phyloP scores from a whole-genome alignment of 1,140 invertebrate genomes.

The Drosophila dunni region DNA sequence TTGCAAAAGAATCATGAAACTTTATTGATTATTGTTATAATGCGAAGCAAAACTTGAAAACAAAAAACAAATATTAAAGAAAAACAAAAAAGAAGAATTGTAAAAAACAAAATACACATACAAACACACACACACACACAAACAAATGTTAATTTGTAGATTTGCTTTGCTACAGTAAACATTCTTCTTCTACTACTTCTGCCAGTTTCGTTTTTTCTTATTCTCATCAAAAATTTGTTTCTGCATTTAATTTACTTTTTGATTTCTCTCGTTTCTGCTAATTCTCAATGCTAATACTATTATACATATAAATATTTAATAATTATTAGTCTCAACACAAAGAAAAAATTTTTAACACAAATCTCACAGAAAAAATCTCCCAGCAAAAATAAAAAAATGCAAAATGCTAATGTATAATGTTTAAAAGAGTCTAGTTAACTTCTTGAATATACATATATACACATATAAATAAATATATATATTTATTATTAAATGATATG shows the following conservation, averaged over 20 bases:
- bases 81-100: conserved; percentile 37
- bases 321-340: conserved; percentile 38
- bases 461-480: conserved; percentile 23
- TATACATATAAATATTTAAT: conserved; percentile 29
- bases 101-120: conserved; percentile 17
- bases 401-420: conserved; percentile 51
- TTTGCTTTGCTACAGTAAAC: conserved; percentile 27
- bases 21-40: conserved; percentile 83
- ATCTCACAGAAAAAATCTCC: conserved; percentile 38
- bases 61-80: conserved; percentile 25
- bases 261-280: conserved; percentile 23
- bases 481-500: conserved; percentile 28
- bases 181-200: conserved; percentile 15
- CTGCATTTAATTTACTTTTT: conserved; percentile 69
- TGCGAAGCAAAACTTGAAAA: conserved; percentile 73
- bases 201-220: not conserved
- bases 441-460: conserved; percentile 63
- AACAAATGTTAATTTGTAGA: conserved; percentile 33
- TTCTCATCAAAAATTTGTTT: conserved; percentile 32
- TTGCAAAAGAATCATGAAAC: conserved; percentile 77
- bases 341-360: conserved; percentile 29
- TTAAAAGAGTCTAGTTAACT: conserved; percentile 69
- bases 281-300: conserved; percentile 48
- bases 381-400: conserved; percentile 37
- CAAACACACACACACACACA: conserved; percentile 27